Evolutionary conservation across 2,888 invertebrate genomes (phyloP).

Genomic region (Quadriops clusia): DNA sequence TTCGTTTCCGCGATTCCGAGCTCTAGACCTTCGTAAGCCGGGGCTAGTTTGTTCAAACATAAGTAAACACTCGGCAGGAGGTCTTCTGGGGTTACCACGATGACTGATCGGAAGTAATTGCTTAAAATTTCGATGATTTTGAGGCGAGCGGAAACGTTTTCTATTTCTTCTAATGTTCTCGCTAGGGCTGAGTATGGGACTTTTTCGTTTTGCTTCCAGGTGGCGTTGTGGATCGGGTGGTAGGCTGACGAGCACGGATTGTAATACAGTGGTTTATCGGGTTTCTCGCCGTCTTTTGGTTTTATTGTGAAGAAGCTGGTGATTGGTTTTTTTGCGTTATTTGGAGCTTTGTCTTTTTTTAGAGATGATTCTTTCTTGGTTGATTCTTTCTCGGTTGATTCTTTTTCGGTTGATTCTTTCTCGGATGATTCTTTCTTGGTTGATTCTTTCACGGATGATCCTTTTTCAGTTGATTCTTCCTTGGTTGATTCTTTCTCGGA

Average conservation of each 20-base stretch:
- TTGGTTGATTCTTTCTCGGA: conserved; percentile 2
- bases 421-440: neutral
- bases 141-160: conserved; percentile 70
- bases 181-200: conserved; percentile 91
- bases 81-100: conserved; percentile 79
- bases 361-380: conserved; percentile 6
- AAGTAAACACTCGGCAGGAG: conserved; percentile 82
- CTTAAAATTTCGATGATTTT: conserved; percentile 85
- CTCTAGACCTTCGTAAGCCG: conserved; percentile 89
- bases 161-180: conserved; percentile 81
- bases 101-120: conserved; percentile 87
- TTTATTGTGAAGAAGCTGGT: too few species aligned
- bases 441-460: neutral
- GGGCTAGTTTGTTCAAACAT: conserved; percentile 91
- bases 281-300: conserved; percentile 3
- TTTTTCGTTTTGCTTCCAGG: conserved; percentile 61
- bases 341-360: conserved; percentile 4
- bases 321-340: conserved; percentile 8
- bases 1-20: conserved; percentile 91
- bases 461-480: neutral
- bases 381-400: conserved; percentile 18
- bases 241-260: conserved; percentile 63
- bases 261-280: conserved; percentile 37
- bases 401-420: conserved; percentile 25
- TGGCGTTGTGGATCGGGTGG: conserved; percentile 72